Evolutionary conservation across 2,113 vertebrate species (phyloP).

Genomic region (Siphamia tubifer): DNA sequence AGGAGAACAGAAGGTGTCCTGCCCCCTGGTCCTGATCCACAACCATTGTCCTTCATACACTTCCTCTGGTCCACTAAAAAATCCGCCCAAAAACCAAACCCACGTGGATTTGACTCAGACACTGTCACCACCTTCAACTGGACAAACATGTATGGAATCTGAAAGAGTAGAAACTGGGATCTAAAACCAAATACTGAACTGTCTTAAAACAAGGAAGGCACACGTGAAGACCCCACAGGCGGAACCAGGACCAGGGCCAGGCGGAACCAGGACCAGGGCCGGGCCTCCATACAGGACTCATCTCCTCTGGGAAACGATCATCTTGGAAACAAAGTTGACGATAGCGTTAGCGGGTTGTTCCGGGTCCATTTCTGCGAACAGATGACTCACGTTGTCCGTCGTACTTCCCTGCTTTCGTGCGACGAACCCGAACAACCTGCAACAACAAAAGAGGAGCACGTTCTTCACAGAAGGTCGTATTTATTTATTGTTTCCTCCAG

Average conservation of each 20-base stretch:
- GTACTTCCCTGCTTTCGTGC: constrained; percentile 97
- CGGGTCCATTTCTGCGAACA: constrained; percentile 94
- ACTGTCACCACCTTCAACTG: too few species aligned
- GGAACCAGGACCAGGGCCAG: too few species aligned
- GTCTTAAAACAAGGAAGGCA: too few species aligned
- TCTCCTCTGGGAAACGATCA: constrained; percentile 91
- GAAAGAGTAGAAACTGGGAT: constrained; percentile 37
- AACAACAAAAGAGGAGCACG: neutral
- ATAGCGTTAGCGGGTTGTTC: constrained; percentile 95
- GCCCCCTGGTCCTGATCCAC: constrained; percentile 61
- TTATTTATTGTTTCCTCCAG: too few species aligned
- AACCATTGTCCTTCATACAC: constrained; percentile 85
- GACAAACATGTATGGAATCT: too few species aligned
- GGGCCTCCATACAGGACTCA: constrained; percentile 70
- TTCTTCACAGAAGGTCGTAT: too few species aligned
- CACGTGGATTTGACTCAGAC: too few species aligned
- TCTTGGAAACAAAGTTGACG: constrained; percentile 96
- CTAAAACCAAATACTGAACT: constrained; percentile 31
- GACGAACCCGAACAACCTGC: constrained; percentile 96
- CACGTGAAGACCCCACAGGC: too few species aligned
- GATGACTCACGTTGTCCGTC: constrained; percentile 97
- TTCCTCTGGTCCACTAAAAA: constrained; percentile 88
- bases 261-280: constrained; percentile 26
- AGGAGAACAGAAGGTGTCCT: too few species aligned
- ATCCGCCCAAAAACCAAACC: constrained; percentile 86